Evolutionary conservation across 92 coral and sea anemone species (phyloP).

Genomic region (Palythoa heliodiscus): DNA sequence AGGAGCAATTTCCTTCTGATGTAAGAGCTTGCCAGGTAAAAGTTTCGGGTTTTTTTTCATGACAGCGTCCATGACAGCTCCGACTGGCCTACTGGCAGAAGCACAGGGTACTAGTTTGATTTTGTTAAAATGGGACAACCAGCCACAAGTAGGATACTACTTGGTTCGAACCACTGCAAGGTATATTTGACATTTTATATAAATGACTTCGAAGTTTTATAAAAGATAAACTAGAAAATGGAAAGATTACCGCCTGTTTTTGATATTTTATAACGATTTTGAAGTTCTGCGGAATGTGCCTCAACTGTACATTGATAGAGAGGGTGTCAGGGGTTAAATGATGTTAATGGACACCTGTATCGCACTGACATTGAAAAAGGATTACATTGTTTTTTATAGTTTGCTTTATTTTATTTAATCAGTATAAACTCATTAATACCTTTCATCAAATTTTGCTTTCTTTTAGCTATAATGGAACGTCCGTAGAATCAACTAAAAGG

Average conservation of each 20-base stretch:
- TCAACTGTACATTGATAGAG: too few relatives aligned
- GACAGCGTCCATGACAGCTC: neutral
- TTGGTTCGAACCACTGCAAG: slow-evolving; percentile 2
- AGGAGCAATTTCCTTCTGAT: too few relatives aligned
- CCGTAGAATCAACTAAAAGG: neutral
- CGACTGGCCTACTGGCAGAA: neutral
- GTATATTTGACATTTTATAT: neutral
- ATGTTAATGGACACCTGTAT: too few relatives aligned
- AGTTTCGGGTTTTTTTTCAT: neutral
- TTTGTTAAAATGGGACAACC: neutral
- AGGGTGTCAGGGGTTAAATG: too few relatives aligned
- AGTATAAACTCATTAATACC: neutral
- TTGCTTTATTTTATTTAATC: neutral
- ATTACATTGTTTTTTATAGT: neutral
- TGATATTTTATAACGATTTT: too few relatives aligned
- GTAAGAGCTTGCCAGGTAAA: too few relatives aligned
- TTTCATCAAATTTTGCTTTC: neutral
- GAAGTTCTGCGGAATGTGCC: too few relatives aligned
- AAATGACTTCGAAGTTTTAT: neutral
- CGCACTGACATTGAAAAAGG: too few relatives aligned
- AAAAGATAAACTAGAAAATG: neutral
- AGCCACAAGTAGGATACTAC: neutral
- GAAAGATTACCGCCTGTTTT: too few relatives aligned
- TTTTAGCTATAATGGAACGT: neutral
- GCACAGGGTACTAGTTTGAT: neutral